phyloP scores from a whole-genome alignment of 2,888 invertebrate genomes.

The Yponomeuta malinellus region DNA sequence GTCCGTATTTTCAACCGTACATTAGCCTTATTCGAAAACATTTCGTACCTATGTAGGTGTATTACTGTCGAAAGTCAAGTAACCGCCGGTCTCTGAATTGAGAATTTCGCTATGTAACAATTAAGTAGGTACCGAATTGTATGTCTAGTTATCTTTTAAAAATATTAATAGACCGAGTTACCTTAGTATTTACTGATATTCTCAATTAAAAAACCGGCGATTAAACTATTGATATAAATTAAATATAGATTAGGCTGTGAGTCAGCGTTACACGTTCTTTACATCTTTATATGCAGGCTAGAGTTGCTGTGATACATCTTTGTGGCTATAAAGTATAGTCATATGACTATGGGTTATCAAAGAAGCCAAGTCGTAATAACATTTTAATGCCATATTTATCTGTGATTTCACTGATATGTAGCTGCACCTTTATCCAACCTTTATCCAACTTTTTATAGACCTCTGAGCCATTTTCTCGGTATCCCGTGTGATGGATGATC shows the following conservation, averaged over 20 bases:
- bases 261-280: conserved; percentile 66
- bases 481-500: conserved; percentile 4
- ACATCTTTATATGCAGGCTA: conserved; percentile 71
- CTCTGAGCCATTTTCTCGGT: not conserved
- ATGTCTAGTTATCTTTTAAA: no score
- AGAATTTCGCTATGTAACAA: no score
- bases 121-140: no score
- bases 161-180: no score
- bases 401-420: conserved; percentile 61
- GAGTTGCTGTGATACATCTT: conserved; percentile 74
- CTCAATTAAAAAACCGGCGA: no score
- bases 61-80: conserved; percentile 45
- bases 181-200: no score
- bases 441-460: conserved; percentile 15
- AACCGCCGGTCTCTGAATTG: conserved; percentile 20
- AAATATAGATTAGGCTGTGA: conserved; percentile 71
- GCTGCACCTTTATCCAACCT: conserved; percentile 31
- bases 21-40: conserved; percentile 21
- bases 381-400: conserved; percentile 48
- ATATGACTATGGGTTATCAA: conserved; percentile 49
- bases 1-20: conserved; percentile 56
- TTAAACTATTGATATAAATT: conserved; percentile 42
- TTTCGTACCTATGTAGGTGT: conserved; percentile 21
- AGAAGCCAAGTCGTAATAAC: conserved; percentile 29
- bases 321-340: conserved; percentile 65